Evolutionary conservation across 1,140 invertebrate genomes (phyloP).

Genomic region (Ladona fulva): DNA sequence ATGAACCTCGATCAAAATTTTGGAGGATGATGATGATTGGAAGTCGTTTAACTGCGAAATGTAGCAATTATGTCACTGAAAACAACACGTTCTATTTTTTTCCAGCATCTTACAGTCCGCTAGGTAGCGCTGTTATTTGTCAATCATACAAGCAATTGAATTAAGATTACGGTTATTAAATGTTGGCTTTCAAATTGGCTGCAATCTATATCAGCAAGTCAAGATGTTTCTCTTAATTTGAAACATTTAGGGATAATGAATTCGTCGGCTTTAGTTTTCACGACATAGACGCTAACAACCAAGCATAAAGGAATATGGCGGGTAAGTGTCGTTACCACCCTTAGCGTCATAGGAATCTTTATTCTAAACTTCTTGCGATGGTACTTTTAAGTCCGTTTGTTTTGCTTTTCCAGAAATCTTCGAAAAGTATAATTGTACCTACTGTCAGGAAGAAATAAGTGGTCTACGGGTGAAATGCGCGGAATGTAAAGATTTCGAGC

Average conservation of each 20-base stretch:
- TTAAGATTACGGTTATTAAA: no score
- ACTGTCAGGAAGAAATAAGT: conserved; percentile 83
- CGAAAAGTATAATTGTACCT: conserved; percentile 75
- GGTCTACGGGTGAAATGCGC: conserved; percentile 78
- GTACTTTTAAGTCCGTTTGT: neutral
- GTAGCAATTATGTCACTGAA: no score
- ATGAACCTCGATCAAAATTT: no score
- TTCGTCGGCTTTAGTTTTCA: no score
- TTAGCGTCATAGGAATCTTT: neutral
- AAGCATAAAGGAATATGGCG: neutral
- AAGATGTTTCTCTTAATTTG: no score
- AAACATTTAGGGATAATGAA: no score
- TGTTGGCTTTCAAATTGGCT: no score
- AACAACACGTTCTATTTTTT: neutral
- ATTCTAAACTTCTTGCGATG: neutral
- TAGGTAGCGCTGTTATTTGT: neutral
- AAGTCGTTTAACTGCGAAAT: no score
- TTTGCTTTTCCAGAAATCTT: conserved; percentile 49
- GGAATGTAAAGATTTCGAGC: conserved; percentile 76
- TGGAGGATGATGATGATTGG: no score
- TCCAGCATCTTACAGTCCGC: neutral
- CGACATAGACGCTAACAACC: neutral
- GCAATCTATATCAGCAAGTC: no score
- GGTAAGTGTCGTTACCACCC: neutral
- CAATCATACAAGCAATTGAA: neutral